Evolutionary conservation across 30 jellyfish, hydroid and myxozoan species (phyloP), one percentile per base, ranked within the genome.

Genomic region (Chrysaora quinquecirrha): DNA sequence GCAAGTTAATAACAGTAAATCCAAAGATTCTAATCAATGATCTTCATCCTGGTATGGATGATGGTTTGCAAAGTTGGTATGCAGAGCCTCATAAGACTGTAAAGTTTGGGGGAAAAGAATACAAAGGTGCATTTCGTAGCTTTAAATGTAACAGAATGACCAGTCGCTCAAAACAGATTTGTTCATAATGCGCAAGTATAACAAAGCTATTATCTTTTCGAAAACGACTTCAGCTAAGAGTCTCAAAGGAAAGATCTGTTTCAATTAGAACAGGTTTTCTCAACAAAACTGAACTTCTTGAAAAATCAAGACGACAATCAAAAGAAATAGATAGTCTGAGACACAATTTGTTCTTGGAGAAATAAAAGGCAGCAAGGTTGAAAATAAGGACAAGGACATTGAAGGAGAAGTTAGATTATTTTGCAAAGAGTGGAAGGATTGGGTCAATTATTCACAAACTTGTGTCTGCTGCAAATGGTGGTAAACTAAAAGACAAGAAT

Each of bases 351-450:
- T 67, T 67, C 12, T 67, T 67, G 21, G 24, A 10, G 61, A 25
- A 30, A 29, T 24, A 29, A 67, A 67, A 67, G 29, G 19, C 23
- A n/a, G 23, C 29, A 67, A 30, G 61, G 2, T 25, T 30, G 2
- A 67, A 34, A 30, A 29, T 22, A 24, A 67, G 61, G 6, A 34
- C 23, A 30, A 30, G 79, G 29, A 30, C 61, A 24, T 30, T 67
- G 27, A 25, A 30, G 23, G 79, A 67, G 29, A 18, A 30, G 28
- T 16, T 67, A 29, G 12, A 67, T 11, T 18, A 67, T 10, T 67
- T 67, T 67, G 79, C 79, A 67, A 67, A 34, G 29, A n/a, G 61
- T 22, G 79, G 79, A 11, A 34, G 29, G 24, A 67, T 67, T 1
- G 29, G 61, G 79, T 18, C 63, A 19, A 67, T 67, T 29, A 1